A percentile compares a stretch with the other conserved stretches of the same genome.
Evolutionary conservation across 2,888 invertebrate genomes (phyloP).

Genomic region (Drosophila mercatorum): DNA sequence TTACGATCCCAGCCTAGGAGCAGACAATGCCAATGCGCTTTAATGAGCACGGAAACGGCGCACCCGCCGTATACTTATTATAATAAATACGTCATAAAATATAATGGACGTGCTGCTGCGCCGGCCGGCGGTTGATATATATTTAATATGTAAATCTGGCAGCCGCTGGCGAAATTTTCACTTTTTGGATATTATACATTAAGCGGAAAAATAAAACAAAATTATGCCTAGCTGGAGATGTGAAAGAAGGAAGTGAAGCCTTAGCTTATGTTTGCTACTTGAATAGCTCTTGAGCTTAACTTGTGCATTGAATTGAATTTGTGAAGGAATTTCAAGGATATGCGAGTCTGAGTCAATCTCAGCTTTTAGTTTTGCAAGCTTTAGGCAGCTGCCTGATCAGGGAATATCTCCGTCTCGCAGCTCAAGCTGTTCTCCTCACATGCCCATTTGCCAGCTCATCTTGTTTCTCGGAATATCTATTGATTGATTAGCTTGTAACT

Average conservation of each 20-base stretch:
- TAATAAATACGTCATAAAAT: slow-evolving; percentile 66
- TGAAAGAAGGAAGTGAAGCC: not conserved
- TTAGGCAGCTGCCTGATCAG: no score
- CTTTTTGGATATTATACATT: not conserved
- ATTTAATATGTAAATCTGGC: slow-evolving; percentile 42
- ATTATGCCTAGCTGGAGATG: not conserved
- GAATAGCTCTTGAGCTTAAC: not conserved
- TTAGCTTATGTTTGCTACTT: not conserved
- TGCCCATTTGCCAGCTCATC: no score
- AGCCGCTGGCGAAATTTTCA: slow-evolving; percentile 3
- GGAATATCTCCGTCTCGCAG: no score
- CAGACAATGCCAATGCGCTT: slow-evolving; percentile 44
- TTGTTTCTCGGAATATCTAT: no score
- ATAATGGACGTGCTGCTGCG: slow-evolving; percentile 17
- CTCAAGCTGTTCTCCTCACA: no score
- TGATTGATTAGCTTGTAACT: no score
- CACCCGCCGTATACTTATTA: slow-evolving; percentile 33
- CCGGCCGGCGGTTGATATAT: slow-evolving; percentile 14
- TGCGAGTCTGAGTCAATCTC: no score
- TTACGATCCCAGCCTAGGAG: slow-evolving; percentile 61
- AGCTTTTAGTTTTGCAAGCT: no score
- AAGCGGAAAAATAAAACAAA: not conserved
- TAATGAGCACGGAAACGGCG: slow-evolving; percentile 24
- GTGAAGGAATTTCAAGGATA: no score
- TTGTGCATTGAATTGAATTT: not conserved